Conservation (phyloP, 2,888 invertebrate genomes). For the Ophion ventricosus region DNA sequence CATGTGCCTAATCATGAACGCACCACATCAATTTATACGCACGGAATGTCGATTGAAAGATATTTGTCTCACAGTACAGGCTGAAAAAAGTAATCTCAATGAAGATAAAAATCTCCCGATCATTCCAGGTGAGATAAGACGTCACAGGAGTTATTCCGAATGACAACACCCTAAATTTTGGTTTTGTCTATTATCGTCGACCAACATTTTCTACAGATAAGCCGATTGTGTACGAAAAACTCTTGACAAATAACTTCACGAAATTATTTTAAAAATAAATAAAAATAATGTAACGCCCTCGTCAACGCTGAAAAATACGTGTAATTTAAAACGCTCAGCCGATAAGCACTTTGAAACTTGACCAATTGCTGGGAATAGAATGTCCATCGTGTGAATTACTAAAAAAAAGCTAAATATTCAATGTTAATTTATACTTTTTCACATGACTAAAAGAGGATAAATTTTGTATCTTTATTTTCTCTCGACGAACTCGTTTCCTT, state of each 20-base stretch:
- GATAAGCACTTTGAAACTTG: no score
- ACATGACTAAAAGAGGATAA: no score
- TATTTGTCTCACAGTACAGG: neutral
- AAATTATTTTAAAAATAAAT: no score
- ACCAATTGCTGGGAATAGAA: no score
- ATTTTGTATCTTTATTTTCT: neutral
- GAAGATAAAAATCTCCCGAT: neutral
- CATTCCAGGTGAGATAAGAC: slow-evolving; percentile 3
- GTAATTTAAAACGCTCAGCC: no score
- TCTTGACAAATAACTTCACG: no score
- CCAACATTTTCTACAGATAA: neutral
- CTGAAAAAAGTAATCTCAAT: slow-evolving; percentile 14
- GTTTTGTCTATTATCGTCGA: neutral
- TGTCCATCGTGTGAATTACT: no score
- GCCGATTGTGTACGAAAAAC: neutral
- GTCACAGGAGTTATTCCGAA: neutral
- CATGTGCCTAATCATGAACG: neutral
- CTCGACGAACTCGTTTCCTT: neutral
- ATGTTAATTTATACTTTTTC: no score
- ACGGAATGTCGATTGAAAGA: neutral
- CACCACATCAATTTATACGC: slow-evolving; percentile 38
- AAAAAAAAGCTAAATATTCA: no score
- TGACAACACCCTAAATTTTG: neutral
- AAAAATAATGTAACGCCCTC: no score
- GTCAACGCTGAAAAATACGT: no score